Conservation (phyloP, 2,113 vertebrate species). For the Sinocyclocheilus rhinocerous region DNA sequence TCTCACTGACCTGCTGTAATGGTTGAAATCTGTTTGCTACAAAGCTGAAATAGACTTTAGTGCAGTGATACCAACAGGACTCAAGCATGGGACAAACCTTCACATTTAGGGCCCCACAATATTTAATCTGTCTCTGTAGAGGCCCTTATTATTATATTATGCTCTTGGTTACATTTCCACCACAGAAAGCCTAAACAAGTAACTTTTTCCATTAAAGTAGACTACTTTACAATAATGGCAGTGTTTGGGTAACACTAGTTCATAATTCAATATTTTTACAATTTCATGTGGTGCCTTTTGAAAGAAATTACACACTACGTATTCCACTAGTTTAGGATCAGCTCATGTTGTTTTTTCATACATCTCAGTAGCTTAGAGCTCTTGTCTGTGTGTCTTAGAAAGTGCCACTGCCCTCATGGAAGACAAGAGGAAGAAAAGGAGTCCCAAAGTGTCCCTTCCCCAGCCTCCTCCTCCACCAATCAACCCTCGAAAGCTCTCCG, state of each 20-base stretch:
- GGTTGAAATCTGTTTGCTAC: not conserved
- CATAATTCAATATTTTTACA: not conserved
- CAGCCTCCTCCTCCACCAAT: slow-evolving; percentile 80
- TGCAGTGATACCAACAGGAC: not conserved
- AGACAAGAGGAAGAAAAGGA: slow-evolving; percentile 90
- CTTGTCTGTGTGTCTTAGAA: not conserved
- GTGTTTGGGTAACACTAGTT: not conserved
- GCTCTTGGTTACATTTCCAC: not conserved
- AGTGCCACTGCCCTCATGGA: slow-evolving; percentile 76
- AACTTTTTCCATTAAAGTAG: not conserved
- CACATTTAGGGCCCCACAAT: not conserved
- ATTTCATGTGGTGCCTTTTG: too few species aligned
- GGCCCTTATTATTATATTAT: not conserved
- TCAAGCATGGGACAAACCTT: not conserved
- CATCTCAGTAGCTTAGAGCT: not conserved
- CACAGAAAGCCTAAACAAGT: not conserved
- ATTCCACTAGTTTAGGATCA: not conserved
- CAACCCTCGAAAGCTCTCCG: slow-evolving; percentile 81
- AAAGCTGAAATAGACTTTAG: not conserved
- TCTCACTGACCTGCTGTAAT: not conserved
- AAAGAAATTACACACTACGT: not conserved
- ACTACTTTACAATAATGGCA: not conserved
- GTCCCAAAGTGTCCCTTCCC: slow-evolving; percentile 84
- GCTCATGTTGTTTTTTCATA: not conserved
- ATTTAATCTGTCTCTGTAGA: not conserved